phyloP scores from a whole-genome alignment of 1,140 invertebrate species.

The Maniola jurtina region DNA sequence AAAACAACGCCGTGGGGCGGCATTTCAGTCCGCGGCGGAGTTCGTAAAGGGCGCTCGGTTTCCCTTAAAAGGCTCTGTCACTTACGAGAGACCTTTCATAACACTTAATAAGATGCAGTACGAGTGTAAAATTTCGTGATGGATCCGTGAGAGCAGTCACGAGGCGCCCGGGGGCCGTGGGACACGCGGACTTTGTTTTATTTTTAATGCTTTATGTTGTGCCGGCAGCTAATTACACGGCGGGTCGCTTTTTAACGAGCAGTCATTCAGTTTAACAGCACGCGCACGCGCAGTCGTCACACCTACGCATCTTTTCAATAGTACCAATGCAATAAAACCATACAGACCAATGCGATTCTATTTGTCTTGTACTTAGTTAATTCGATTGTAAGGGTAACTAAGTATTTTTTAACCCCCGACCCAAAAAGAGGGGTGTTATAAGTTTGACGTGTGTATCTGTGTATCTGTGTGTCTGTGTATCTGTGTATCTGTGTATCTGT shows the following conservation, averaged over 20 bases:
- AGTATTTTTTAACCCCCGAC: too few relatives aligned
- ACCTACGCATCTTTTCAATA: slow-evolving; percentile 32
- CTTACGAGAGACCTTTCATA: slow-evolving; percentile 68
- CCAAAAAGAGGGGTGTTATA: too few relatives aligned
- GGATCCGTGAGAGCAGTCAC: slow-evolving; percentile 68
- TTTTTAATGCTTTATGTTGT: slow-evolving; percentile 53
- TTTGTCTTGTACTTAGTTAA: neutral
- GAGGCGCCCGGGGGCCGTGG: slow-evolving; percentile 60
- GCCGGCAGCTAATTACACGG: slow-evolving; percentile 64
- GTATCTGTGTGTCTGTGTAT: too few relatives aligned
- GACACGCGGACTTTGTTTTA: slow-evolving; percentile 62
- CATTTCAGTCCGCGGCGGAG: slow-evolving; percentile 27
- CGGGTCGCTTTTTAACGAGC: slow-evolving; percentile 68
- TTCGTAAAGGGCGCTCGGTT: slow-evolving; percentile 49
- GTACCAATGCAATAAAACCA: slow-evolving; percentile 15
- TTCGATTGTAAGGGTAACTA: neutral
- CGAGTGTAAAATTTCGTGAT: slow-evolving; percentile 72
- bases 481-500: too few relatives aligned
- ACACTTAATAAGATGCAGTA: slow-evolving; percentile 72
- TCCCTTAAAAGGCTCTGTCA: slow-evolving; percentile 65
- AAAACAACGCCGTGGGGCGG: slow-evolving; percentile 29
- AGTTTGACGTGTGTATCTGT: too few relatives aligned
- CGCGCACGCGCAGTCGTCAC: slow-evolving; percentile 49
- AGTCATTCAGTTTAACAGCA: slow-evolving; percentile 63
- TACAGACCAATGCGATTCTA: neutral